Base-by-base conservation (phyloP, 2,888 invertebrate genomes). In the Subacronicta megacephala region DNA sequence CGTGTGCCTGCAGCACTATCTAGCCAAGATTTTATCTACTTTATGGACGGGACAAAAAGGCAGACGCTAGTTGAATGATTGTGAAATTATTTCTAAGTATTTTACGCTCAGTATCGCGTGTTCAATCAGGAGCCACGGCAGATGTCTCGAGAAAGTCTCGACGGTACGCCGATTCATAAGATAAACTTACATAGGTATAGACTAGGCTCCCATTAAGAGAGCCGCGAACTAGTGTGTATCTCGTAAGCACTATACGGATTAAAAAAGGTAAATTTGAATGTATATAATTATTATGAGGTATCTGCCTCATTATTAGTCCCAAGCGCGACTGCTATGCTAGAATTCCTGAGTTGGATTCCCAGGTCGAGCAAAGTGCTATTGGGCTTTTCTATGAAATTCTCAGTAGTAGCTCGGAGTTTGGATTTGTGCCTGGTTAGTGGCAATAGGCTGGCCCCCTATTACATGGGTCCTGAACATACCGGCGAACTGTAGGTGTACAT, bases 121-220 rank as follows among this genome's bases (percentile, higher is more conserved):
- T 82, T 82, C 75, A 72, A 88, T 87, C 85, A 75, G 59, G 53
- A 75, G 67, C 52, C 71, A 62, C 62, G 81, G 83, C 83, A 89
- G 84, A 86, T 87, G 87, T 85, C 81, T 77, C 80, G 81, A 78
- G 87, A 89, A 87, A 88, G 88, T 72, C 71, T 77, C 81, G 62
- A 62, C 55, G 80, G 78, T 79, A 71, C 69, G 64, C 77, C 71
- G 84, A 84, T 84, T 78, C 67, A 63, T 76, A 63, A 79, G 85
- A 87, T 88, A 86, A 82, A 62, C 62, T 56, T 50, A 75, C 71
- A 71, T 68, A n/a, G n/a, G n/a, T n/a, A 59, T 72, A 77, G 50
- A 68, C 74, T 79, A 76, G 50, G 43, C 36, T 58, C 38, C 61
- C 54, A 69, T 68, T 68, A 64, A 47, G 13, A 46, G 20, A 52